A percentile compares a stretch with the other conserved stretches of the same genome.
Evolutionary conservation across 2,888 invertebrate genomes (phyloP).

Genomic region (Chymomyza amoena): DNA sequence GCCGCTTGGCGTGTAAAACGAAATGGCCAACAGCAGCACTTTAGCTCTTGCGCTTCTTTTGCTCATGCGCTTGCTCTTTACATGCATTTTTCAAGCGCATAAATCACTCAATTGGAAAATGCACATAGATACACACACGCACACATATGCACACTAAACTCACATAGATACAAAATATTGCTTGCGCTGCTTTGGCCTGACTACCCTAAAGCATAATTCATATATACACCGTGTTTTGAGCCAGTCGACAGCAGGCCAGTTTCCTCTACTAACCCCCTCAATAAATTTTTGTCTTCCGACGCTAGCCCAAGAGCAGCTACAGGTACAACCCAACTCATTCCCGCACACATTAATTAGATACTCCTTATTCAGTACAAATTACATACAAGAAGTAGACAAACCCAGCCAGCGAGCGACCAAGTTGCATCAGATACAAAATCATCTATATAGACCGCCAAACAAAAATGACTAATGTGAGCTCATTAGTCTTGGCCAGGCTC

Average conservation of each 20-base stretch:
- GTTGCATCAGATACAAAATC: background rate
- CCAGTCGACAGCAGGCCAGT: slow-evolving; percentile 28
- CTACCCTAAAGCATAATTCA: slow-evolving; percentile 55
- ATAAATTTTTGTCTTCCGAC: slow-evolving; percentile 49
- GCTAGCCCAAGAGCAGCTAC: background rate
- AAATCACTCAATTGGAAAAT: slow-evolving; percentile 73
- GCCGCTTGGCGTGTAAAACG: background rate
- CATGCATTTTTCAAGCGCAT: slow-evolving; percentile 64
- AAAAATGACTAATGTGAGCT: slow-evolving; percentile 58
- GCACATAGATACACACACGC: slow-evolving; percentile 29
- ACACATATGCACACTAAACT: background rate
- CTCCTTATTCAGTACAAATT: background rate
- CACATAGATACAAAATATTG: background rate
- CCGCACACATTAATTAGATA: slow-evolving; percentile 60
- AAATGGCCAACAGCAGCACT: background rate
- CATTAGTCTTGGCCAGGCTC: slow-evolving; percentile 52
- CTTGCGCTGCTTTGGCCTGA: background rate
- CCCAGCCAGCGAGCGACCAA: background rate
- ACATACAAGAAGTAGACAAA: background rate
- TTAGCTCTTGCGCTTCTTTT: slow-evolving; percentile 18
- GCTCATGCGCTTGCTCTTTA: slow-evolving; percentile 40
- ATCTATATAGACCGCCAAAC: slow-evolving; percentile 19
- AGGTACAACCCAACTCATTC: background rate
- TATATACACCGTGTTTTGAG: slow-evolving; percentile 66
- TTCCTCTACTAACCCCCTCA: slow-evolving; percentile 29